Evolutionary conservation across 2,113 vertebrate species (phyloP), one percentile per base, ranked within the genome.

Genomic region (Phrynosoma platyrhinos): DNA sequence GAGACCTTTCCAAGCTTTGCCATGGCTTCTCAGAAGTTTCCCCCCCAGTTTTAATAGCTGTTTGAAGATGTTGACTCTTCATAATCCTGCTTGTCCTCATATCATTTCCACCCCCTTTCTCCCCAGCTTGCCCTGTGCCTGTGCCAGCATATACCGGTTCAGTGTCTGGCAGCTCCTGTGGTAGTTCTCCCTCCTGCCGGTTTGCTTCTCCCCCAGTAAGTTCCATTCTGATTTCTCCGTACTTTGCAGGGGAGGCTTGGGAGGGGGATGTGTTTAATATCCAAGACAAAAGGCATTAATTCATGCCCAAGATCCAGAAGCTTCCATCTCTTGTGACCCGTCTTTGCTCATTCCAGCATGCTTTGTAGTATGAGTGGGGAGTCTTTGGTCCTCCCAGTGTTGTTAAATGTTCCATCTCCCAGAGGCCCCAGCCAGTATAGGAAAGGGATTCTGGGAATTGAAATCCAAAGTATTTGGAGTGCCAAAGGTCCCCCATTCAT

Each of bases 161-260:
- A 2, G 96, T 96, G 88, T 96, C 97, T 0, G 98, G 98, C 95
- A 98, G 97, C 93, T 97, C 98, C 92, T 99, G 97, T 89, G 97
- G 98, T 82, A 98, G 97, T 93, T 99, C 98, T 47, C 98, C 98
- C 0, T 97, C 98, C 16, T 98, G 98, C 89, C 98, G 97, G 55
- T 99, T 98, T 94, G 98, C 97, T 94, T 99, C 98, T 90, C 98
- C 98, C 92, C 98, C 98, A 80, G 99, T 99, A 96, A 98, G 98
- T 98, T 81, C 85, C 92, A 77, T 82, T 42, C 53, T 91, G 83
- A 27, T 85, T 66, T 82, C 18, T 64, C 10, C 18, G 3, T 52
- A 4, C 20, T 18, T 77, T 10, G 40, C 3, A 1, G 16, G 36
- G 9, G 0, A 1, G 32, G 4, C 55, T 9, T 2, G 32, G 74